A percentile compares a stretch with the other conserved stretches of the same genome.
phyloP scores from a whole-genome alignment of 2,888 invertebrate species.

The Nemurella pictetii region DNA sequence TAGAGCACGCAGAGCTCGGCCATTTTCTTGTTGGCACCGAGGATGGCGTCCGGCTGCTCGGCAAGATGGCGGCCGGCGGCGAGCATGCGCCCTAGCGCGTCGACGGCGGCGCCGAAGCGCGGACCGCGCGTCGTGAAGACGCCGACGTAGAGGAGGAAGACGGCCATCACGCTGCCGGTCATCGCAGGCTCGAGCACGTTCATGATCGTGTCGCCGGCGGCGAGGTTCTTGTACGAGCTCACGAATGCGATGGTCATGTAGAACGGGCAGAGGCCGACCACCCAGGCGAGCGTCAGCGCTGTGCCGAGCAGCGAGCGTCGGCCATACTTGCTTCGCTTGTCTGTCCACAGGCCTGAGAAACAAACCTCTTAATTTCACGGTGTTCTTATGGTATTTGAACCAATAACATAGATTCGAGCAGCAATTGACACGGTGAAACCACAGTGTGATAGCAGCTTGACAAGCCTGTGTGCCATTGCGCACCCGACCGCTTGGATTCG shows the following conservation, averaged over 20 bases:
- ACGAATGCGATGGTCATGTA: background rate
- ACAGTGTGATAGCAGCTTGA: too few relatives aligned
- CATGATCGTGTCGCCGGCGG: background rate
- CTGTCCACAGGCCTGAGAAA: background rate
- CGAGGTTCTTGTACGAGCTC: background rate
- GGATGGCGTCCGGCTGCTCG: background rate
- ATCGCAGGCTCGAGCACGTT: background rate
- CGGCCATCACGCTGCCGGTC: background rate
- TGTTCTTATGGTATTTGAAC: too few relatives aligned
- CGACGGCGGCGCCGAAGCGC: background rate
- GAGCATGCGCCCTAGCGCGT: background rate
- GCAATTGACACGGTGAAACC: too few relatives aligned
- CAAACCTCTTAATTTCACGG: too few relatives aligned
- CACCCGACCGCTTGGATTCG: too few relatives aligned
- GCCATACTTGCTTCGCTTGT: background rate
- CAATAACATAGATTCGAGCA: too few relatives aligned
- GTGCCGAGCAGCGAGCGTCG: background rate
- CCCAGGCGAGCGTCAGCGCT: background rate
- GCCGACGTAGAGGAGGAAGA: background rate
- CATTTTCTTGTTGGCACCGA: background rate
- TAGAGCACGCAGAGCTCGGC: background rate
- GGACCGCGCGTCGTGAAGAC: background rate
- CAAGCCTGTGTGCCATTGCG: too few relatives aligned
- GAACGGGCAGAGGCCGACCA: background rate
- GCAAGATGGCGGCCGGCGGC: background rate